Conservation (phyloP, 2,797 vertebrate genomes). For the Lagodon rhomboides region DNA sequence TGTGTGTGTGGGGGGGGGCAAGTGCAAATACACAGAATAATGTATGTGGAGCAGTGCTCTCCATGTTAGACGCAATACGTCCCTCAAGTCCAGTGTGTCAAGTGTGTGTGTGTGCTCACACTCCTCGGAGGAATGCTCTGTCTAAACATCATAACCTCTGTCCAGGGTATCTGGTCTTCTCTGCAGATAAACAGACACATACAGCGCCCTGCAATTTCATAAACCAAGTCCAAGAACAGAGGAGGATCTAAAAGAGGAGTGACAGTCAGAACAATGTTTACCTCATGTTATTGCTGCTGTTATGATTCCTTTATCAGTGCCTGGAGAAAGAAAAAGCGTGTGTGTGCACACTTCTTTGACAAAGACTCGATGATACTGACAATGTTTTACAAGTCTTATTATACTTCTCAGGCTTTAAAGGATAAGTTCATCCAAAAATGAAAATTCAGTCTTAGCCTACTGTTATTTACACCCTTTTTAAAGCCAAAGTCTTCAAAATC, state of each 20-base stretch:
- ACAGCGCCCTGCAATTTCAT: constrained; percentile 10
- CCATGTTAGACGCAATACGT: neutral
- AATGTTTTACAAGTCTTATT: neutral
- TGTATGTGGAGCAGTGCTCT: neutral
- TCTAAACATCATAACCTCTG: constrained; percentile 52
- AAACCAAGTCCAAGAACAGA: neutral
- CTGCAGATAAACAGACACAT: constrained; percentile 37
- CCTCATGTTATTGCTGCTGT: neutral
- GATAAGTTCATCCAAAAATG: neutral
- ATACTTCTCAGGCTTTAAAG: neutral
- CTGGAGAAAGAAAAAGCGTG: neutral
- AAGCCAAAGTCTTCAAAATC: too few relatives aligned
- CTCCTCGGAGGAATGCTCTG: constrained; percentile 40
- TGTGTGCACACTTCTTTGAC: neutral
- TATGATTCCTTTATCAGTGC: constrained; percentile 1
- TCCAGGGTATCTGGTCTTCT: constrained; percentile 40
- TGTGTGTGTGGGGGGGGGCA: constrained; percentile 17
- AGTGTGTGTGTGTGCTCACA: constrained; percentile 37
- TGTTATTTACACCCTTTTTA: too few relatives aligned
- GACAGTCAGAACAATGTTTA: constrained; percentile 8
- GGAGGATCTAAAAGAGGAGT: neutral
- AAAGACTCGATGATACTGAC: neutral
- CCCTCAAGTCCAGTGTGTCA: neutral
- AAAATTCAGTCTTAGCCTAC: too few relatives aligned
- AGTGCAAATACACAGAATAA: constrained; percentile 18